A percentile compares a stretch with the other conserved stretches of the same genome.
These are phyloP conservation scores for Apis laboriosa DNA, from an alignment of 1,140 invertebrate species.

Conservation along the genomic window DNA sequence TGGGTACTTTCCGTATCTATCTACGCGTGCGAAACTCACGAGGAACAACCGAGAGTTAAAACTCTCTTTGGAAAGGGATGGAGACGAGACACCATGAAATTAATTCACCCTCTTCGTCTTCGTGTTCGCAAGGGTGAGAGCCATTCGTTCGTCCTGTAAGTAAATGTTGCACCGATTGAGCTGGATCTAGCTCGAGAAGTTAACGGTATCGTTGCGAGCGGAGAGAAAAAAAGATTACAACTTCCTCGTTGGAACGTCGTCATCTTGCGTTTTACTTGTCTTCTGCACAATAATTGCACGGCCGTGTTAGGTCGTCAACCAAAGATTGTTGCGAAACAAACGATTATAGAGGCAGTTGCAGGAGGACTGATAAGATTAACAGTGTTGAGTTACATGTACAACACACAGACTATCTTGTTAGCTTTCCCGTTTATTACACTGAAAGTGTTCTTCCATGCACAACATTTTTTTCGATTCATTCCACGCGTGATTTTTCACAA, in stretches of 20 bases:
- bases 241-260: not conserved
- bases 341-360: not conserved
- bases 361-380: slow-evolving; percentile 27
- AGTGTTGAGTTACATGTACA: not conserved
- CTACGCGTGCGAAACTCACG: too few relatives aligned
- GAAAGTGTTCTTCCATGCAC: not conserved
- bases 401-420: not conserved
- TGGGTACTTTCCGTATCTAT: too few relatives aligned
- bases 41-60: too few relatives aligned
- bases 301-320: not conserved
- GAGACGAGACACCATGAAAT: not conserved
- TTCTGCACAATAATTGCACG: not conserved
- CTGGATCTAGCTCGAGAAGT: not conserved
- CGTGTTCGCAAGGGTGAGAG: not conserved
- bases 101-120: not conserved
- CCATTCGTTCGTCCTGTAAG: not conserved
- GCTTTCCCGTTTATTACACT: not conserved
- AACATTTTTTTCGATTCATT: too few relatives aligned
- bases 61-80: too few relatives aligned
- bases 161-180: not conserved
- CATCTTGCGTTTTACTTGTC: not conserved
- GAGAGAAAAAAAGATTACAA: not conserved
- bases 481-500: not conserved
- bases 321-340: not conserved
- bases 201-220: slow-evolving; percentile 14